Conservation (phyloP, 2,888 invertebrate genomes). For the Acanthococcus lagerstroemiae region DNA sequence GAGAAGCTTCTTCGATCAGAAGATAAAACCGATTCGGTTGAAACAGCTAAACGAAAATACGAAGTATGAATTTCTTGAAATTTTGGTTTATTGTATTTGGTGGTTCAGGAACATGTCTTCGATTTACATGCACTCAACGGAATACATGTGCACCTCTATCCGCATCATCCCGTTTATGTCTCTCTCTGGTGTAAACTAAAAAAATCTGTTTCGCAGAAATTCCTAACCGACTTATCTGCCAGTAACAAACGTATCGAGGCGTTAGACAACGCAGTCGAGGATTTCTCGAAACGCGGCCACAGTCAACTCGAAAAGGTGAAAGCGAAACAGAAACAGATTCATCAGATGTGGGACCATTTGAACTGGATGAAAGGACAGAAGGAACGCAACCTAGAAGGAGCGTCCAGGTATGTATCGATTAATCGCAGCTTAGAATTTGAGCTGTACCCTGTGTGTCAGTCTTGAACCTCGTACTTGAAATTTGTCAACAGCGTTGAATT, state of each 20-base stretch:
- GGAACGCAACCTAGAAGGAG: conserved; percentile 83
- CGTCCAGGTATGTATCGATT: conserved; percentile 53
- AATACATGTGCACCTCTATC: background rate
- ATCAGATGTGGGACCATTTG: conserved; percentile 78
- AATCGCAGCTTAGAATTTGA: background rate
- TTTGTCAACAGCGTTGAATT: conserved; percentile 86
- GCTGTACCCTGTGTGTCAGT: background rate
- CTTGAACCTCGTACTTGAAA: no score
- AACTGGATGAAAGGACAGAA: conserved; percentile 78
- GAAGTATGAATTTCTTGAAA: conserved; percentile 46
- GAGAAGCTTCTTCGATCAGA: conserved; percentile 75
- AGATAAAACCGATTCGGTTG: conserved; percentile 78
- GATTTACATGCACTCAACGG: no score
- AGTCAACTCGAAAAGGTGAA: conserved; percentile 72
- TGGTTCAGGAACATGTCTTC: background rate
- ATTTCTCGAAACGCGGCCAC: conserved; percentile 73
- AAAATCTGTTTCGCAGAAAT: conserved; percentile 63
- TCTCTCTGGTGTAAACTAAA: background rate
- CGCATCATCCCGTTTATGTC: background rate
- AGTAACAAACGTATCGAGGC: conserved; percentile 83
- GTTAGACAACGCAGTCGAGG: conserved; percentile 76
- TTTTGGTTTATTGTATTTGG: background rate
- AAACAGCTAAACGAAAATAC: conserved; percentile 86
- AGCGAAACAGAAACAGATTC: conserved; percentile 67
- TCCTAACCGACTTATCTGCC: conserved; percentile 89